phyloP scores from a whole-genome alignment of 2,113 vertebrate species.

The Tachycineta bicolor region DNA sequence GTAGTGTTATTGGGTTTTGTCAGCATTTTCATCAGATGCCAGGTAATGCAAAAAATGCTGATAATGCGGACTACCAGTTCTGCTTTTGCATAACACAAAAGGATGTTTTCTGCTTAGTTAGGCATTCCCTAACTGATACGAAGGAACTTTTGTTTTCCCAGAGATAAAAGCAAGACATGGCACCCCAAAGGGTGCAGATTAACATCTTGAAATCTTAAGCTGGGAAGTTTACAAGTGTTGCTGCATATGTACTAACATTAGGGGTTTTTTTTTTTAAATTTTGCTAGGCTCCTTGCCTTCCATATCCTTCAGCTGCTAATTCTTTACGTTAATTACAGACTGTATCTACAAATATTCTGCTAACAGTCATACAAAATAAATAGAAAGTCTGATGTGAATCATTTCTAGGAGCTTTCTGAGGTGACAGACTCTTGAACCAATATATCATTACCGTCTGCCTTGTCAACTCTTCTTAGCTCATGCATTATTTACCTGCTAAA shows the following conservation, averaged over 20 bases:
- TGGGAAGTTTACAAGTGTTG: background rate
- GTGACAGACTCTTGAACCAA: slow-evolving; percentile 21
- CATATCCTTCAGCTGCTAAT: background rate
- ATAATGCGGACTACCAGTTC: background rate
- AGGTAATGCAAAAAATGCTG: background rate
- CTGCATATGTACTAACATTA: too few species aligned
- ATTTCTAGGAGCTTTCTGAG: background rate
- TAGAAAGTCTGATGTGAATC: background rate
- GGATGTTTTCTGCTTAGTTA: background rate
- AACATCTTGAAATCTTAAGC: background rate
- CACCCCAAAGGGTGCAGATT: background rate
- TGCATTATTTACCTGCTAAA: slow-evolving; percentile 64
- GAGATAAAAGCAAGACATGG: background rate
- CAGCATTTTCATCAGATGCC: background rate
- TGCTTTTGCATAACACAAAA: background rate
- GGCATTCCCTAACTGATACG: background rate
- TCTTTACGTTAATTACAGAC: background rate
- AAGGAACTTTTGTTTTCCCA: background rate
- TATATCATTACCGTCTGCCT: slow-evolving; percentile 11
- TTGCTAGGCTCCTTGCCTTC: background rate
- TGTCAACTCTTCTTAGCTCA: slow-evolving; percentile 49
- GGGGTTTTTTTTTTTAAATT: background rate
- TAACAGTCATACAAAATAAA: background rate
- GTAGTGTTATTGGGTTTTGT: background rate
- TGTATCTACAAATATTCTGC: background rate